Percentiles rank a stretch among this genome's conserved stretches.
These are phyloP conservation scores for Eurytoma adleriae DNA, from an alignment of 2,888 invertebrate genomes.

Conservation along the genomic window DNA sequence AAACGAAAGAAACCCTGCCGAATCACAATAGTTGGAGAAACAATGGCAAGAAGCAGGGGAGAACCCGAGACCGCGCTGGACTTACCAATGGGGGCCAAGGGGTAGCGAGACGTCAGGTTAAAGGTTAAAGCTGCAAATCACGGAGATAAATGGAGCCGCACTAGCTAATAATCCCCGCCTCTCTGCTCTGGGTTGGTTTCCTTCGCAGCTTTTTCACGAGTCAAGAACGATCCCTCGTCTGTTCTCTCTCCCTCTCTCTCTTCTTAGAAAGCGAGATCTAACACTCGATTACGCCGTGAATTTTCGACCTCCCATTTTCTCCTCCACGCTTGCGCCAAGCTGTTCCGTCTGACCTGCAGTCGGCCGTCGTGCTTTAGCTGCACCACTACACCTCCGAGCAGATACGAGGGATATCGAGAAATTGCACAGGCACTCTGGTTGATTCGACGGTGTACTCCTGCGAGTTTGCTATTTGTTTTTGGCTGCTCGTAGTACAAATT, in stretches of 20 bases:
- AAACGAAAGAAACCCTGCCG: background rate
- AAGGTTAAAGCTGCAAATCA: constrained; percentile 53
- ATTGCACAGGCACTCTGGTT: too few species aligned
- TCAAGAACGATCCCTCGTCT: constrained; percentile 37
- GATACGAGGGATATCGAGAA: too few species aligned
- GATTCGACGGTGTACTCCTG: too few species aligned
- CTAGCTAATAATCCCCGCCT: constrained; percentile 52
- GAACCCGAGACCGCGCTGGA: background rate
- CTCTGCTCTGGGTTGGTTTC: constrained; percentile 7
- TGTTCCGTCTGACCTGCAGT: too few species aligned
- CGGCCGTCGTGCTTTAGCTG: too few species aligned
- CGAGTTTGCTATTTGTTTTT: too few species aligned
- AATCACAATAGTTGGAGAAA: background rate
- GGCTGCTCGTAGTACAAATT: too few species aligned
- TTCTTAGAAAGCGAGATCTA: constrained; percentile 34
- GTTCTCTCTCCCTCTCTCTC: background rate
- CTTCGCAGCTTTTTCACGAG: constrained; percentile 21
- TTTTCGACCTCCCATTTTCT: constrained; percentile 26
- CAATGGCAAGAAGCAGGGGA: background rate
- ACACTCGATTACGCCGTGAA: constrained; percentile 37
- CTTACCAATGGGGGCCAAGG: background rate
- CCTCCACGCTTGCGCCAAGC: background rate
- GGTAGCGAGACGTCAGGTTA: constrained; percentile 13
- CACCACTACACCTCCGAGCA: too few species aligned
- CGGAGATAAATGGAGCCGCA: constrained; percentile 49